phyloP scores from a whole-genome alignment of 2,797 vertebrate genomes.

The Merluccius polli region DNA sequence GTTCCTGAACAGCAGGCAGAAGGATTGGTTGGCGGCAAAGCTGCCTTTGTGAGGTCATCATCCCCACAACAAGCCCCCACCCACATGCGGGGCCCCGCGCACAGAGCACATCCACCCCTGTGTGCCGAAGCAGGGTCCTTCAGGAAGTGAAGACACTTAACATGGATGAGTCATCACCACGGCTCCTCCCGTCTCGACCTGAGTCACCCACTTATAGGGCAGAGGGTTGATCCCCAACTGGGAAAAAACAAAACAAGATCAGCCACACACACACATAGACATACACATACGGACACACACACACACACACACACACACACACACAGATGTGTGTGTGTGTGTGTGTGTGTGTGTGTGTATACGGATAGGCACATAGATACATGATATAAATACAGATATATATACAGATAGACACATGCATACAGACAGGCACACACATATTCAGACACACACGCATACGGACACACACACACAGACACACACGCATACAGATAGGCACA shows the following conservation, averaged over 20 bases:
- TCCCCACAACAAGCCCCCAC: conserved; percentile 71
- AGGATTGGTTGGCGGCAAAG: conserved; percentile 70
- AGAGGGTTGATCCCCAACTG: neutral
- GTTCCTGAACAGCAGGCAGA: conserved; percentile 37
- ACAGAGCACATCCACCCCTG: conserved; percentile 10
- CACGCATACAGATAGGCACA: neutral
- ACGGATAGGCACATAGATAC: neutral
- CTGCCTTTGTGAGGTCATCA: conserved; percentile 76
- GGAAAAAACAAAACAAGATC: neutral
- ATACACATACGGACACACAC: neutral
- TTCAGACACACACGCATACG: neutral
- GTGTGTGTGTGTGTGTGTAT: too few relatives aligned
- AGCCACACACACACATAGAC: neutral
- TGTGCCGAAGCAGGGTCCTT: neutral
- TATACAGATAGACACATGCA: conserved; percentile 11
- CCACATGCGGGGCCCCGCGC: conserved; percentile 47
- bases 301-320: neutral
- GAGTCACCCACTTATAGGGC: neutral
- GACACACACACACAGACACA: neutral
- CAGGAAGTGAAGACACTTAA: conserved; percentile 5
- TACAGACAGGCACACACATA: neutral
- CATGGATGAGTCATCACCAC: conserved; percentile 22
- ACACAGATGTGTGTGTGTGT: neutral
- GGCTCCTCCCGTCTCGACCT: neutral
- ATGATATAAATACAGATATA: neutral